phyloP scores from a whole-genome alignment of 2,113 vertebrate genomes.

The Nothoprocta pentlandii region DNA sequence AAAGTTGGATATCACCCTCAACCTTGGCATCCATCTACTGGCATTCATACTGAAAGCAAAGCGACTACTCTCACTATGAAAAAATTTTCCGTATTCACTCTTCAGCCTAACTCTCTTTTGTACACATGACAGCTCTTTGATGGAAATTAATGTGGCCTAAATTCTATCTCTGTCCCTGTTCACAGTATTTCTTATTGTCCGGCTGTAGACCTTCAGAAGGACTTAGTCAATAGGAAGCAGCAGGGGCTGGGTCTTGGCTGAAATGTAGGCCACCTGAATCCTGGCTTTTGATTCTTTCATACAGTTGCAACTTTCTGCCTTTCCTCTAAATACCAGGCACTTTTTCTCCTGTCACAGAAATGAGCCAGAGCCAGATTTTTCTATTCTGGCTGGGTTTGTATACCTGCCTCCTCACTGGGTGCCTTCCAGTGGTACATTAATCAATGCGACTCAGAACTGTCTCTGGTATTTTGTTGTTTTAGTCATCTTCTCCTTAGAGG shows the following conservation, averaged over 20 bases:
- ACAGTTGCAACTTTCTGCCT: conserved; percentile 52
- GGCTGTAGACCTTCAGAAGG: conserved; percentile 19
- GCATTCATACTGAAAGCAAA: too few species aligned
- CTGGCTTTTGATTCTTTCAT: conserved; percentile 27
- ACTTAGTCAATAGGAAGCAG: conserved; percentile 4
- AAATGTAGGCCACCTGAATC: conserved; percentile 61
- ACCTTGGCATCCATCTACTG: background rate
- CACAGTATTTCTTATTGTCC: conserved; percentile 25
- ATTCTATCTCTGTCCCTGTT: conserved; percentile 44
- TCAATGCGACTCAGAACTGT: conserved; percentile 35
- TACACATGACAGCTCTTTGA: background rate
- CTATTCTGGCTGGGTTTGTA: conserved; percentile 62
- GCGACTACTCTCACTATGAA: background rate
- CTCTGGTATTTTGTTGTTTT: conserved; percentile 24
- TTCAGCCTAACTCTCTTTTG: background rate
- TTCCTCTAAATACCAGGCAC: conserved; percentile 59
- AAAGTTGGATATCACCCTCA: background rate
- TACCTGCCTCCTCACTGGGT: conserved; percentile 47
- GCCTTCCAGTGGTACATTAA: conserved; percentile 67
- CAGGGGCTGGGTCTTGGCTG: background rate
- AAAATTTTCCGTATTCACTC: background rate
- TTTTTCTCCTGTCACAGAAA: conserved; percentile 63
- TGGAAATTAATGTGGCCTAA: conserved; percentile 50
- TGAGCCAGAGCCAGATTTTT: conserved; percentile 57
- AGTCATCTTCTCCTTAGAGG: conserved; percentile 44